These are phyloP conservation scores for Etheostoma cragini DNA, from an alignment of 2,113 vertebrate genomes.

Conservation along the genomic window DNA sequence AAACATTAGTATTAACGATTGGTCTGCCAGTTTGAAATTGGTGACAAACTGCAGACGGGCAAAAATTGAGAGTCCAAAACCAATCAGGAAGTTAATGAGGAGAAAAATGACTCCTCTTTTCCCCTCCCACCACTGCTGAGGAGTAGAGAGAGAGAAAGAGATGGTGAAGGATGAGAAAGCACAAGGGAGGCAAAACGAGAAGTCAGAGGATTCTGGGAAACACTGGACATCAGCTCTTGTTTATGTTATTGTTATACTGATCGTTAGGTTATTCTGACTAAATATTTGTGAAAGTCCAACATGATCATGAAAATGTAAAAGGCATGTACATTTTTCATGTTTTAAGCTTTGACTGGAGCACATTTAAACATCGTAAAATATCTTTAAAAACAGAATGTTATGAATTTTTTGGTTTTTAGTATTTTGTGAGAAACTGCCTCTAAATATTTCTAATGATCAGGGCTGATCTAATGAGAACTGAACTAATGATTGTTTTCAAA, in stretches of 20 bases:
- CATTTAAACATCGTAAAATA: neutral
- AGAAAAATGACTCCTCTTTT: conserved; percentile 92
- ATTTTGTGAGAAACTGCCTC: neutral
- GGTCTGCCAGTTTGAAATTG: conserved; percentile 91
- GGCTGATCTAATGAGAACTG: neutral
- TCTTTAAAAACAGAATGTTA: neutral
- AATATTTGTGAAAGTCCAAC: neutral
- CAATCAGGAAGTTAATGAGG: conserved; percentile 99
- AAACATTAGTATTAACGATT: conserved; percentile 99
- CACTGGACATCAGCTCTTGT: conserved; percentile 82
- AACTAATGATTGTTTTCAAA: neutral
- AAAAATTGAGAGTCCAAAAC: conserved; percentile 93
- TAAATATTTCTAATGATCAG: neutral
- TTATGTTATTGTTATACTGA: conserved; percentile 61
- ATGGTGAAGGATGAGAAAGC: conserved; percentile 51
- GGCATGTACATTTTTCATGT: neutral
- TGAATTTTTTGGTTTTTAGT: neutral
- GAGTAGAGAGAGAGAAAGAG: conserved; percentile 37
- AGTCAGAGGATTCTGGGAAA: conserved; percentile 88
- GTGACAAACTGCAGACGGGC: conserved; percentile 95
- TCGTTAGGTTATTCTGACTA: neutral
- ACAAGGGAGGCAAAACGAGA: conserved; percentile 70
- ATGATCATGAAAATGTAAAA: neutral
- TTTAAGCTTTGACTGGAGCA: neutral
- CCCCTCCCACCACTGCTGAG: conserved; percentile 83